These are phyloP conservation scores for Sabatieria punctata DNA, from an alignment of 2,888 invertebrate species.

Conservation along the genomic window DNA sequence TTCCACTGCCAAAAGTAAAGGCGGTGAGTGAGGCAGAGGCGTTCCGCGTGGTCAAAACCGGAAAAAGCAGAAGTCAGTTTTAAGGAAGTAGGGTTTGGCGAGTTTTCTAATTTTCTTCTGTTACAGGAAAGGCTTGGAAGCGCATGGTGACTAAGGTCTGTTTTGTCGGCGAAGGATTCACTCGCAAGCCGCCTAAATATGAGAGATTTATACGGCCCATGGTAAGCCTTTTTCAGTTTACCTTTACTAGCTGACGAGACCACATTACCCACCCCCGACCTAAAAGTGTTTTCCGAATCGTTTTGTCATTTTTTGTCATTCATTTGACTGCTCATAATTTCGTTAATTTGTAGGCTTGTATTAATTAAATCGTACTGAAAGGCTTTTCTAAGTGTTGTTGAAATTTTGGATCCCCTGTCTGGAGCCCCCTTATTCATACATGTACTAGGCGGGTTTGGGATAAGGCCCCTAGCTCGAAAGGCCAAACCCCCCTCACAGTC, in stretches of 20 bases:
- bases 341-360: no score
- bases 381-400: no score
- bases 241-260: no score
- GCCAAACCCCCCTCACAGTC: no score
- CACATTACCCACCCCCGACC: no score
- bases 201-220: slow-evolving; percentile 95
- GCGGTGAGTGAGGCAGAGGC: slow-evolving; percentile 94
- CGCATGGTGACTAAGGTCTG: slow-evolving; percentile 97
- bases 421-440: no score
- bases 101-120: background rate
- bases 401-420: no score
- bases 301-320: background rate
- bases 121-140: slow-evolving; percentile 74
- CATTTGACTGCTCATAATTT: background rate
- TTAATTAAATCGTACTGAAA: no score
- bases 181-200: slow-evolving; percentile 95
- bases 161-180: slow-evolving; percentile 93
- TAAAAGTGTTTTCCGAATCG: no score
- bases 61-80: slow-evolving; percentile 56
- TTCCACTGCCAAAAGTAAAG: slow-evolving; percentile 91
- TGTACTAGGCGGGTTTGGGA: no score
- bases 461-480: no score
- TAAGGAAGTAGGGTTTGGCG: background rate
- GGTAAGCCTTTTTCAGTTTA: slow-evolving; percentile 32
- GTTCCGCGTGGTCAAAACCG: slow-evolving; percentile 73